Conservation (phyloP, 2,888 invertebrate genomes). For the Gymnoscelis rufifasciata region DNA sequence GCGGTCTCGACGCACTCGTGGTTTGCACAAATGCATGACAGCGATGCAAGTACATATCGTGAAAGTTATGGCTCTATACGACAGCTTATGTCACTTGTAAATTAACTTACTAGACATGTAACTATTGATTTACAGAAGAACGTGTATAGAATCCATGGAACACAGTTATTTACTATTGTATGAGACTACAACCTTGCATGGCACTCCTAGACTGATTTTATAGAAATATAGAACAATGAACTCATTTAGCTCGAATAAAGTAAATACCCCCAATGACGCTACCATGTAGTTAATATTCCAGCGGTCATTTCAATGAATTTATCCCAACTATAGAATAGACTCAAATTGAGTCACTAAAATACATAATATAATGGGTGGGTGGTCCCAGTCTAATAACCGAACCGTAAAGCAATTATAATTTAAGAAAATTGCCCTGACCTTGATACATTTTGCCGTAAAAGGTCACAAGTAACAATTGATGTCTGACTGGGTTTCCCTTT, state of each 20-base stretch:
- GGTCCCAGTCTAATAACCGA: neutral
- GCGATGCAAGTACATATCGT: constrained; percentile 8
- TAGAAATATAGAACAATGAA: too few species aligned
- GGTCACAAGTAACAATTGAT: constrained; percentile 37
- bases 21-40: constrained; percentile 20
- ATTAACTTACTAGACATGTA: neutral
- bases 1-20: constrained; percentile 16
- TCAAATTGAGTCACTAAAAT: neutral
- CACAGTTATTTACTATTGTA: too few species aligned
- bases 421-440: neutral
- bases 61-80: constrained; percentile 17
- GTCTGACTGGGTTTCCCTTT: constrained; percentile 42
- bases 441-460: constrained; percentile 4
- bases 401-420: neutral
- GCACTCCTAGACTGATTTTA: too few species aligned
- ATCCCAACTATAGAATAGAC: too few species aligned
- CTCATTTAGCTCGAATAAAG: too few species aligned
- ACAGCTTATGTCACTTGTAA: neutral
- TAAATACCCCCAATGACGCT: too few species aligned
- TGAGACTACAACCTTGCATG: too few species aligned
- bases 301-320: too few species aligned
- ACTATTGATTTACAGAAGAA: too few species aligned
- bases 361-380: neutral
- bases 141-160: too few species aligned
- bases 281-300: too few species aligned